Conservation (phyloP, 1,140 invertebrate species). For the Drosophila sechellia region DNA sequence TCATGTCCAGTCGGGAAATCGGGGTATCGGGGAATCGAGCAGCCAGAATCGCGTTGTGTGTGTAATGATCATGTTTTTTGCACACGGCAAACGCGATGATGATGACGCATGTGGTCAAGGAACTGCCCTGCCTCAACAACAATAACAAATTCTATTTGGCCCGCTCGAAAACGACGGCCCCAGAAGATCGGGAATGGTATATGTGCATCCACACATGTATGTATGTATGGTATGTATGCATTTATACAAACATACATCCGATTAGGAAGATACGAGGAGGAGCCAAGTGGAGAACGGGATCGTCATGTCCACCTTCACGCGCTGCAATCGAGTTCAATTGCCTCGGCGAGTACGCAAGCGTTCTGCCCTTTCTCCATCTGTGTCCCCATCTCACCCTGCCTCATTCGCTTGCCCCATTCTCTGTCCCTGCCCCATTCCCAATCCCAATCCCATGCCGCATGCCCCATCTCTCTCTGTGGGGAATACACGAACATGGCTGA, state of each 20-base stretch:
- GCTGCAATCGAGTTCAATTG: constrained; percentile 73
- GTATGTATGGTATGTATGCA: constrained; percentile 8
- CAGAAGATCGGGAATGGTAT: constrained; percentile 19
- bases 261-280: neutral
- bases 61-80: constrained; percentile 61
- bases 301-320: constrained; percentile 77
- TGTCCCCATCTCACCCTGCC: constrained; percentile 28
- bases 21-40: constrained; percentile 29
- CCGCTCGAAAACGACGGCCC: constrained; percentile 14
- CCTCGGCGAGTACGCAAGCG: constrained; percentile 64
- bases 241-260: neutral
- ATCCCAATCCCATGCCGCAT: constrained; percentile 1
- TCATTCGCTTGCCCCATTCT: neutral
- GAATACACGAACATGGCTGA: constrained; percentile 63
- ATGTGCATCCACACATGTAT: neutral
- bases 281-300: constrained; percentile 41
- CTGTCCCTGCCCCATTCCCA: constrained; percentile 1
- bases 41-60: constrained; percentile 43
- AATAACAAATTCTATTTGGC: constrained; percentile 77
- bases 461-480: constrained; percentile 37
- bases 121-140: constrained; percentile 71
- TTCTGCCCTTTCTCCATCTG: constrained; percentile 50
- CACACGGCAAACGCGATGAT: constrained; percentile 75
- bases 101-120: constrained; percentile 69
- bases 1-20: constrained; percentile 41